Base-by-base conservation (phyloP, 1,140 invertebrate species). In the Aporrectodea caliginosa region DNA sequence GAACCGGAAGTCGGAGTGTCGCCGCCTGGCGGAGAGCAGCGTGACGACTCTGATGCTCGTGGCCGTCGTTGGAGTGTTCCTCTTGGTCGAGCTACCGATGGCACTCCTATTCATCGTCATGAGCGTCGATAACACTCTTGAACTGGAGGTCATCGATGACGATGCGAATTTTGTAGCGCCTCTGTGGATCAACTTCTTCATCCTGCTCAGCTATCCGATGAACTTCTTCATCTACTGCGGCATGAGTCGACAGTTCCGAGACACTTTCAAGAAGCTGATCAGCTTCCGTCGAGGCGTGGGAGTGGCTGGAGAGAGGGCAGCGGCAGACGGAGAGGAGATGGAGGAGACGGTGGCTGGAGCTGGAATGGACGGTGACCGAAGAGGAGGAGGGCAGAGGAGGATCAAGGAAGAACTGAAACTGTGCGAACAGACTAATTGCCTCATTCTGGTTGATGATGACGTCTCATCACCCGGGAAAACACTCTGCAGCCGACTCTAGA, bases 41-140 rank as follows among this genome's bases (percentile, higher is more conserved):
- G 95, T 93, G 84, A 96, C 94, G 2, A 96, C 94, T 0, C 86
- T 96, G 6, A 96, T 97, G 95, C 88, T 97, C 1, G 95, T 96
- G 34, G 93, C 68, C 12, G 81, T 82, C 33, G 81, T 82, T 16
- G 75, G 73, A 16, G 1, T 82, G 22, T 82, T 82, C 58, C 73
- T 82, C 27, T 14, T 82, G 16, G 81, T 82, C 1, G 81, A 82
- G 70, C 43, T 82, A 22, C 81, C 81, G 27, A 76, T 80, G 79
- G 80, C 79, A 2, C 32, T 82, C 69, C 35, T 80, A 29, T 68
- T 81, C 74, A 79, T 33, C 27, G 33, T 79, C 16, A 70, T 79
- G 43, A 78, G 79, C 43, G 35, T 81, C 2, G 80, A 78, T 1
- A 81, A 81, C 72, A 78, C 77, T 14, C 71, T 80, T 69, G 30